Conservation (phyloP, 2,113 vertebrate species). For the Theristicus caerulescens region DNA sequence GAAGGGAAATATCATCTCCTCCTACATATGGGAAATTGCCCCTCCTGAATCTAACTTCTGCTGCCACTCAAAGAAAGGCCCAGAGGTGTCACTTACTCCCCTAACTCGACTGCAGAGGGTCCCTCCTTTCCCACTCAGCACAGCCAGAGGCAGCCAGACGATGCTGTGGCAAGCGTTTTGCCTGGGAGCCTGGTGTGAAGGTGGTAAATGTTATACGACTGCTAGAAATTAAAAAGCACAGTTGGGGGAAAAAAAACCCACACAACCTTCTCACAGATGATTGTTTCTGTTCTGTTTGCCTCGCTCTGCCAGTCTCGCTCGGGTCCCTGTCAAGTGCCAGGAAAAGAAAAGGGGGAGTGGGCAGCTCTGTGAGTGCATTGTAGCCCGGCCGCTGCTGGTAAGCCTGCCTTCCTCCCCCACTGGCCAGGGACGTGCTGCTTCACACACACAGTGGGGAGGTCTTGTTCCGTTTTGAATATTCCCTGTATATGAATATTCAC, state of each 20-base stretch:
- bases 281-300: neutral
- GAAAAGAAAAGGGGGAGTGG: neutral
- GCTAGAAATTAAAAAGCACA: neutral
- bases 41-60: neutral
- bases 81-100: neutral
- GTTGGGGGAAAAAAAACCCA: too few species aligned
- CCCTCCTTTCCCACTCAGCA: neutral
- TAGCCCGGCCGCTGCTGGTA: neutral
- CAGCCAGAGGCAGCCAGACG: neutral
- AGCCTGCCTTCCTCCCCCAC: neutral
- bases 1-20: neutral
- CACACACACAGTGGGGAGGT: conserved; percentile 16
- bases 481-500: conserved; percentile 11
- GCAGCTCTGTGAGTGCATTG: neutral
- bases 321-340: neutral
- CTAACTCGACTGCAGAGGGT: neutral
- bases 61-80: neutral
- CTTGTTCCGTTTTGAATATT: conserved; percentile 33
- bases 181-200: neutral
- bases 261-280: fast-evolving
- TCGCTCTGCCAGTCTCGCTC: neutral
- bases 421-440: neutral
- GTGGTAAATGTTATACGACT: neutral
- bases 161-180: neutral
- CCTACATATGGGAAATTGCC: neutral